phyloP scores from a whole-genome alignment of 2,888 invertebrate genomes.

The Drosophila dives region DNA sequence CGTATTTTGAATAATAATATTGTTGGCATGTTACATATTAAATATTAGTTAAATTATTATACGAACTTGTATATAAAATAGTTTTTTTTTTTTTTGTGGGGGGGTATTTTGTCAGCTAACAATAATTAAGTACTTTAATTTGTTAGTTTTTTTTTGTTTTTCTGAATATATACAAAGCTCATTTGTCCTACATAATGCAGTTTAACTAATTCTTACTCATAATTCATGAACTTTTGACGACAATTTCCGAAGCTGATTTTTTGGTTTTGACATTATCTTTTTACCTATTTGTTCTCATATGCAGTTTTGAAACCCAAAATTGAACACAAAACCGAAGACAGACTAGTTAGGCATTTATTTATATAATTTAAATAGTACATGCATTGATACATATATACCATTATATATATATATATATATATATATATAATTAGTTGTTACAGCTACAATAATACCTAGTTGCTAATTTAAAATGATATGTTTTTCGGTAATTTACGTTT shows the following conservation, averaged over 20 bases:
- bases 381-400: slow-evolving; percentile 23
- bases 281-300: slow-evolving; percentile 77
- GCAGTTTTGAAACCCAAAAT: slow-evolving; percentile 75
- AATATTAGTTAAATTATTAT: slow-evolving; percentile 41
- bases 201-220: slow-evolving; percentile 21
- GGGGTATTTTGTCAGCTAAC: slow-evolving; percentile 38
- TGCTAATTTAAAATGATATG: slow-evolving; percentile 81
- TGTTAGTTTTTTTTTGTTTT: slow-evolving; percentile 23
- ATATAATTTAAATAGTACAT: neutral
- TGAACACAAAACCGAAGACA: slow-evolving; percentile 39
- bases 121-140: slow-evolving; percentile 38
- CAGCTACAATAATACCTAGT: slow-evolving; percentile 52
- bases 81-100: slow-evolving; percentile 17
- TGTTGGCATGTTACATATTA: slow-evolving; percentile 50
- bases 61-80: slow-evolving; percentile 52
- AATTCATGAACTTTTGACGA: slow-evolving; percentile 29
- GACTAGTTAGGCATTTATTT: slow-evolving; percentile 20
- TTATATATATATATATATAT: slow-evolving; percentile 17
- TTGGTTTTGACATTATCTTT: slow-evolving; percentile 36
- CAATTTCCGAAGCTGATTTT: slow-evolving; percentile 18
- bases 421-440: slow-evolving; percentile 35
- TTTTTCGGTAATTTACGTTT: slow-evolving; percentile 66
- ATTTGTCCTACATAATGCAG: slow-evolving; percentile 57
- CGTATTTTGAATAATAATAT: slow-evolving; percentile 54
- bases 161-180: slow-evolving; percentile 76